Base-by-base conservation (phyloP, 2,888 invertebrate genomes). In the Oegoconia quadripuncta region DNA sequence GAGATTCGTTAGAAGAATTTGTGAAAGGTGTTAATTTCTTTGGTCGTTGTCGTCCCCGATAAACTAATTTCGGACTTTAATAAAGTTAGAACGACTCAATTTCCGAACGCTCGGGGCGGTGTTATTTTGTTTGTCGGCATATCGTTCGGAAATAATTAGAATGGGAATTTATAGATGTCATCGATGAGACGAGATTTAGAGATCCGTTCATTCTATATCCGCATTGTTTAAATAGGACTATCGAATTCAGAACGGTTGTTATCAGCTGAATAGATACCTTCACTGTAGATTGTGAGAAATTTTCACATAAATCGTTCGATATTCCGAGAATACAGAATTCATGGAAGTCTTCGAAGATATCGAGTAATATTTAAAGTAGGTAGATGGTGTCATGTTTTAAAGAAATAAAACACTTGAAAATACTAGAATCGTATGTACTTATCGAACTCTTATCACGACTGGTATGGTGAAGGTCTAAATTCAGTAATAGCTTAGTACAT, bases 81-180 rank as follows among this genome's bases (percentile, higher is more conserved):
- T 69, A 66, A 68, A 67, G 61, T 74, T 71, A 62, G 70, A 73
- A 74, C 59, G 67, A 59, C 65, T 74, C 70, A 70, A 74, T 81
- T 74, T 67, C 59, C 56, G 61, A 71, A 54, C 54, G 74, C 74
- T 64, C 50, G 42, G n/a, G 59, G 71, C 73, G 57, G 49, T 69
- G 64, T 75, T 75, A 65, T 74, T 80, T 80, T 82, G 76, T 80
- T 78, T 72, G 75, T 72, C 66, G 69, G 74, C 69, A 64, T 77
- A 72, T 72, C 71, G 71, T 61, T 75, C 69, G 66, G 48, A 72
- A 75, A 79, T 82, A 84, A 84, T 84, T 81, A 76, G 74, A 73
- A 70, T 58, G 52, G 59, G 69, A 77, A 84, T 84, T 84, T 84
- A 84, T 84, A 64, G 83, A 72, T 77, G 81, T 77, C 80, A 76